phyloP scores from a whole-genome alignment of 2,888 invertebrate genomes.

The Amiota communis region DNA sequence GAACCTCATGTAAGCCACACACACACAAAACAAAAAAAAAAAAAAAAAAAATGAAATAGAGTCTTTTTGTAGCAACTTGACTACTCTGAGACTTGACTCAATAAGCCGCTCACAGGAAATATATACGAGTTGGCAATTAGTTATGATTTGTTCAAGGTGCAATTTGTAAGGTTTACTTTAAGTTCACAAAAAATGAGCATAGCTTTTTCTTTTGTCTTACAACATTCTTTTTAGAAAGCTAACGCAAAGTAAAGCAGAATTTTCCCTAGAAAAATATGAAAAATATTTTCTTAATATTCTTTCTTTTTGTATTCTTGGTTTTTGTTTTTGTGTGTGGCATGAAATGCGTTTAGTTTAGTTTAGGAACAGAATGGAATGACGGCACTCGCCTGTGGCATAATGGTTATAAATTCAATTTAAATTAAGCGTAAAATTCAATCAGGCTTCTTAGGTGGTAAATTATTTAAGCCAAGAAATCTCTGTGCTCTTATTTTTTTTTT shows the following conservation, averaged over 20 bases:
- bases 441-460: constrained; percentile 37
- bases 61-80: not conserved
- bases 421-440: constrained; percentile 70
- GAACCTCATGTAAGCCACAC: not conserved
- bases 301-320: too few species aligned
- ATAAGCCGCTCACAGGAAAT: not conserved
- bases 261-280: too few species aligned
- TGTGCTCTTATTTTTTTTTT: constrained; percentile 2
- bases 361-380: not conserved
- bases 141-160: constrained; percentile 16
- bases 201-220: not conserved
- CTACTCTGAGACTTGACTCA: not conserved
- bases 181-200: constrained; percentile 5
- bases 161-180: constrained; percentile 5
- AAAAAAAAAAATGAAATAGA: too few species aligned
- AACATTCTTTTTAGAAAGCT: not conserved
- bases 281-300: too few species aligned
- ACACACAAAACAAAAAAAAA: not conserved
- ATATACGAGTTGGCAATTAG: constrained; percentile 13
- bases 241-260: too few species aligned
- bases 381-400: not conserved
- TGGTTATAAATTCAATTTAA: constrained; percentile 66
- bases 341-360: not conserved
- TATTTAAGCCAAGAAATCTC: constrained; percentile 21
- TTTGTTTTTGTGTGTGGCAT: too few species aligned